phyloP scores from a whole-genome alignment of 2,113 vertebrate species.

The Tetrao urogallus region DNA sequence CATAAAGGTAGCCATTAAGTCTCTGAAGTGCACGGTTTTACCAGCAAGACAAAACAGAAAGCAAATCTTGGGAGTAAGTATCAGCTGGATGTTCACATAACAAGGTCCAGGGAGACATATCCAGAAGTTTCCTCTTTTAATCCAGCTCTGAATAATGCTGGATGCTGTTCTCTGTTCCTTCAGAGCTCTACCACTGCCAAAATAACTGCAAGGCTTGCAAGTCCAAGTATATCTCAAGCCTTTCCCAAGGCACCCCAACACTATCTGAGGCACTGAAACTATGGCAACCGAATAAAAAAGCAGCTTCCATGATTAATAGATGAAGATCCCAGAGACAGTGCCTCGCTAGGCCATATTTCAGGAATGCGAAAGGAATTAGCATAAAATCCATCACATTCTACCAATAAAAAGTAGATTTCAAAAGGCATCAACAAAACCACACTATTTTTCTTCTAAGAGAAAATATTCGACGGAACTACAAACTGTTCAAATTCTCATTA shows the following conservation, averaged over 20 bases:
- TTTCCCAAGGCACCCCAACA: slow-evolving; percentile 92
- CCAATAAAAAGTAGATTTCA: slow-evolving; percentile 62
- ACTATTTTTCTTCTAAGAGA: background rate
- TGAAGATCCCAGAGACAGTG: slow-evolving; percentile 91
- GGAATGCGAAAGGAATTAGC: slow-evolving; percentile 76
- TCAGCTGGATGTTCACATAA: slow-evolving; percentile 78
- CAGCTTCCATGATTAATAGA: slow-evolving; percentile 99
- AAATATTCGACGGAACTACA: background rate
- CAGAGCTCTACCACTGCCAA: slow-evolving; percentile 69
- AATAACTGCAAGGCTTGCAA: slow-evolving; percentile 81
- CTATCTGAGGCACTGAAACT: slow-evolving; percentile 96
- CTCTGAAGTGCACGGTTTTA: slow-evolving; percentile 52
- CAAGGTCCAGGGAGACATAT: slow-evolving; percentile 79
- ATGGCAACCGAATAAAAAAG: slow-evolving; percentile 99
- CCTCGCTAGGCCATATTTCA: slow-evolving; percentile 85
- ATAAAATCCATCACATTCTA: slow-evolving; percentile 67
- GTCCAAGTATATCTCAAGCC: slow-evolving; percentile 79
- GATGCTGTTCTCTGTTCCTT: slow-evolving; percentile 68
- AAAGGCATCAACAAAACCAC: slow-evolving; percentile 42
- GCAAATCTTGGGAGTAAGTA: slow-evolving; percentile 68
- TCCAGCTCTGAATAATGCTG: slow-evolving; percentile 71
- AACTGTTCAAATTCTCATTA: slow-evolving; percentile 55
- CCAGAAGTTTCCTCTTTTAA: slow-evolving; percentile 76
- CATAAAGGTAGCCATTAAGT: slow-evolving; percentile 68
- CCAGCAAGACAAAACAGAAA: slow-evolving; percentile 61